Percentiles rank a stretch among this genome's conserved stretches.
These are phyloP conservation scores for Phanerotoma sp. DNA, from an alignment of 2,888 invertebrate genomes.

Conservation along the genomic window DNA sequence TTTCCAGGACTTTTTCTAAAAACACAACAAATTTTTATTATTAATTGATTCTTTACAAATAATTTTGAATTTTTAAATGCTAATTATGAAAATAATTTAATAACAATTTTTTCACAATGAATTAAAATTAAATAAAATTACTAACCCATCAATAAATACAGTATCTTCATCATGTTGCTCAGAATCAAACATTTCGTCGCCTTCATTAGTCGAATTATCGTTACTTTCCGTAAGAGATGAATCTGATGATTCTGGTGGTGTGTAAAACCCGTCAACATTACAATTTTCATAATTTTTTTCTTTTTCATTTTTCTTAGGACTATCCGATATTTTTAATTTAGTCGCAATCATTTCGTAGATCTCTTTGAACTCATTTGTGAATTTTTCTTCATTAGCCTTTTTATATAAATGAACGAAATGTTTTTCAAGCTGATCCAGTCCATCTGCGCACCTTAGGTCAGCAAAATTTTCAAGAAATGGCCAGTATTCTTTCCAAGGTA, in stretches of 20 bases:
- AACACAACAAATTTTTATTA: conserved; percentile 11
- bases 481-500: conserved; percentile 93
- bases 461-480: conserved; percentile 81
- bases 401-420: conserved; percentile 62
- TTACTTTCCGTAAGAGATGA: conserved; percentile 56
- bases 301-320: conserved; percentile 3
- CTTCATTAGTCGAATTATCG: conserved; percentile 48
- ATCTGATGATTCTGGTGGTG: conserved; percentile 60
- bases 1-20: conserved; percentile 73
- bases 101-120: too few relatives aligned
- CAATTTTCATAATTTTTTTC: conserved; percentile 35
- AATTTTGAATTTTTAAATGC: too few relatives aligned
- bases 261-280: conserved; percentile 63
- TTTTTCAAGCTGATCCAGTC: conserved; percentile 73
- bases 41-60: background rate
- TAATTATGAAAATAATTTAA: too few relatives aligned
- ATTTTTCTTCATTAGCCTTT: background rate
- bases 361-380: too few relatives aligned
- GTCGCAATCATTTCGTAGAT: background rate
- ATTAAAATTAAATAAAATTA: conserved; percentile 20
- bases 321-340: background rate
- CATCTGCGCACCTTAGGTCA: conserved; percentile 74
- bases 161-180: conserved; percentile 57
- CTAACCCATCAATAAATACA: conserved; percentile 71
- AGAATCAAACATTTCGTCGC: conserved; percentile 57